Evolutionary conservation across 2,797 vertebrate genomes (phyloP).

Genomic region (Periparus ater): DNA sequence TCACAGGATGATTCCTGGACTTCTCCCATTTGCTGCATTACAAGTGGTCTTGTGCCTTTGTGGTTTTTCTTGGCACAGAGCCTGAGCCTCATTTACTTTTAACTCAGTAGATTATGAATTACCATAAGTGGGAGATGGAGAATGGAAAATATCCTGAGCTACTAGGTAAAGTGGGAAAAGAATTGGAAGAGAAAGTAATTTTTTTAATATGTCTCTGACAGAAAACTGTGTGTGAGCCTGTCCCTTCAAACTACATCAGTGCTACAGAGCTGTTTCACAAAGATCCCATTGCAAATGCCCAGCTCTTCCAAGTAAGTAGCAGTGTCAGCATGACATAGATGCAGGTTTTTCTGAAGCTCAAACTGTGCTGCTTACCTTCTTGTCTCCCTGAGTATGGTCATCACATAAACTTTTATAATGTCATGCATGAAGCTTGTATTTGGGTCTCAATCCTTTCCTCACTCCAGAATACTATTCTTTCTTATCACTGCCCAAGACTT

Average conservation of each 20-base stretch:
- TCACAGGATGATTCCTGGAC: background rate
- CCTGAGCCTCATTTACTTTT: background rate
- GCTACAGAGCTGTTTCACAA: constrained; percentile 84
- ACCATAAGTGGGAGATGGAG: background rate
- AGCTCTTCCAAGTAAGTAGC: constrained; percentile 90
- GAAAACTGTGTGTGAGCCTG: constrained; percentile 71
- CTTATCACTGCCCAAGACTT: background rate
- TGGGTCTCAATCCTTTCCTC: background rate
- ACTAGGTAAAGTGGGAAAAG: background rate
- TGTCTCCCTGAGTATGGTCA: background rate
- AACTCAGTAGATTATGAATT: background rate
- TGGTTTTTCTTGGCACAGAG: background rate
- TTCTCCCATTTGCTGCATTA: background rate
- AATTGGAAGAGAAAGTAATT: background rate
- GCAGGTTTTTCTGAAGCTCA: background rate
- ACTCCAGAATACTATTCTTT: background rate
- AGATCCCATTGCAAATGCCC: constrained; percentile 81
- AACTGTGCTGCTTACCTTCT: background rate
- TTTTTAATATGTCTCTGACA: constrained; percentile 61
- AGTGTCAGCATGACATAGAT: accelerated
- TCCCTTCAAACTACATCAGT: constrained; percentile 77
- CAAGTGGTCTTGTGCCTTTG: background rate
- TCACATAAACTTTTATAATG: background rate
- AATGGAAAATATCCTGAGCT: background rate
- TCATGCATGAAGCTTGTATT: background rate